phyloP scores from a whole-genome alignment of 1,140 invertebrate species.

The Drosophila paulistorum region DNA sequence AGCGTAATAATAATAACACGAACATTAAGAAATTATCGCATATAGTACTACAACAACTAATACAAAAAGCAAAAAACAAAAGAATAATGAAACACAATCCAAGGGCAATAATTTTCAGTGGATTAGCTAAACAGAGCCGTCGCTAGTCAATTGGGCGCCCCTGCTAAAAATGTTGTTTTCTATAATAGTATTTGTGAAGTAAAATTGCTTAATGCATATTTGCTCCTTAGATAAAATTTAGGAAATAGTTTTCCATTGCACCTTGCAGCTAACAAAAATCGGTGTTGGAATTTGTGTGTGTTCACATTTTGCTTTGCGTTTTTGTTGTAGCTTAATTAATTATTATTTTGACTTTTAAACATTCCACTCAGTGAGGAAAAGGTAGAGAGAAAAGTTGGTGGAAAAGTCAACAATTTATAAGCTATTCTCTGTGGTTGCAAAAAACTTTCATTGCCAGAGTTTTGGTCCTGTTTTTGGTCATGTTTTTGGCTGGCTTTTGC shows the following conservation, averaged over 20 bases:
- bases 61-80: not conserved
- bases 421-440: slow-evolving; percentile 19
- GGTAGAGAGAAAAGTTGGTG: not conserved
- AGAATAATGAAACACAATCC: slow-evolving; percentile 23
- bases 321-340: slow-evolving; percentile 10
- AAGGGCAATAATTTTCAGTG: slow-evolving; percentile 41
- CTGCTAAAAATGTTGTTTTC: too few species aligned
- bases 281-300: not conserved
- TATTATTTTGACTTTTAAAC: slow-evolving; percentile 8
- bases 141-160: too few species aligned
- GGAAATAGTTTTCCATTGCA: not conserved
- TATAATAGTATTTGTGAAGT: too few species aligned
- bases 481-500: not conserved
- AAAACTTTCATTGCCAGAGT: slow-evolving; percentile 1
- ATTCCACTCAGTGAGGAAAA: not conserved
- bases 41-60: not conserved
- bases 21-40: slow-evolving; percentile 44
- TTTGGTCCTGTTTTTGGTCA: slow-evolving; percentile 31
- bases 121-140: slow-evolving; percentile 27
- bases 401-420: slow-evolving; percentile 4
- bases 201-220: too few species aligned
- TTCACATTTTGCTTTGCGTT: slow-evolving; percentile 4
- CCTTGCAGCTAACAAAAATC: too few species aligned
- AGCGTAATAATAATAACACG: slow-evolving; percentile 42
- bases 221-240: too few species aligned